Conservation (phyloP, 2,888 invertebrate genomes). For the Amiota minor region DNA sequence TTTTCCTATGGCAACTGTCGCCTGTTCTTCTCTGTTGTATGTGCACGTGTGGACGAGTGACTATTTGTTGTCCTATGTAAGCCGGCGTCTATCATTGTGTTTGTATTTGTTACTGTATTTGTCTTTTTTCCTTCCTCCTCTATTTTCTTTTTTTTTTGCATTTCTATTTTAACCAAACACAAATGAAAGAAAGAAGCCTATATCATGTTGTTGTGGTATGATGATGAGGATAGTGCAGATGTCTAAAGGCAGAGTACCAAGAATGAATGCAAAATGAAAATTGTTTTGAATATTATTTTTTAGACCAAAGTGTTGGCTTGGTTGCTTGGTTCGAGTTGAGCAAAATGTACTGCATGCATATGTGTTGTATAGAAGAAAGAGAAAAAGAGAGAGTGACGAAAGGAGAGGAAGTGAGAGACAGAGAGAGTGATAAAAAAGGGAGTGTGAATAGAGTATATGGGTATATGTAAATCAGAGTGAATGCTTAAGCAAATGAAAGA, state of each 20-base stretch:
- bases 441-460: too few species aligned
- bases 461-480: slow-evolving; percentile 25
- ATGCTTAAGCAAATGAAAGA: slow-evolving; percentile 30
- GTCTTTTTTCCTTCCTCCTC: neutral
- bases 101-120: neutral
- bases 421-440: too few species aligned
- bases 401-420: too few species aligned
- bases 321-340: too few species aligned
- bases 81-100: neutral
- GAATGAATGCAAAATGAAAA: slow-evolving; percentile 51
- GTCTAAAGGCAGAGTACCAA: neutral
- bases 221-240: too few species aligned
- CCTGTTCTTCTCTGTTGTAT: neutral
- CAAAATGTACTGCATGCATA: too few species aligned
- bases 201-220: too few species aligned
- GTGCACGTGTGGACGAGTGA: neutral
- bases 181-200: too few species aligned
- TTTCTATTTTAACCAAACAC: neutral
- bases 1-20: slow-evolving; percentile 44
- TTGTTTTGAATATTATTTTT: slow-evolving; percentile 48
- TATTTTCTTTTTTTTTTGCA: neutral
- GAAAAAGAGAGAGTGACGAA: too few species aligned
- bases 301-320: too few species aligned
- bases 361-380: too few species aligned
- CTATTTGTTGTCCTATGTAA: neutral